These are phyloP conservation scores for Onychomys arenicola DNA, from an alignment of 2,797 vertebrate species.

Conservation along the genomic window DNA sequence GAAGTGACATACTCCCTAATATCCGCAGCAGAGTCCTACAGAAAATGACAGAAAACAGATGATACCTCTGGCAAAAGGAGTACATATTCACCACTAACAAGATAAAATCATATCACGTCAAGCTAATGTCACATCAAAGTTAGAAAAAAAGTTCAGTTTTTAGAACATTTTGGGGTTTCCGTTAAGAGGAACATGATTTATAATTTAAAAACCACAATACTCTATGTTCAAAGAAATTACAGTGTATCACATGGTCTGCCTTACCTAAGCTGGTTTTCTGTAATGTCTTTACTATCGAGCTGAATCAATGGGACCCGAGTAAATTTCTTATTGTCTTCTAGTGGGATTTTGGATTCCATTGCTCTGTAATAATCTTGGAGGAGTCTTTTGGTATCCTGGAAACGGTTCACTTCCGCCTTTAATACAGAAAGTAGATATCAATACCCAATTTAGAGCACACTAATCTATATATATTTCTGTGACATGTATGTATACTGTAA, in stretches of 20 bases:
- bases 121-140: neutral
- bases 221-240: neutral
- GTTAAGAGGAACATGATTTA: neutral
- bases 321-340: conserved; percentile 82
- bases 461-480: neutral
- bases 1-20: neutral
- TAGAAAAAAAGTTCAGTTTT: neutral
- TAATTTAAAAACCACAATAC: neutral
- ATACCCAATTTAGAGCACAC: conserved; percentile 35
- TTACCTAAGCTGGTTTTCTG: conserved; percentile 77
- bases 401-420: conserved; percentile 94
- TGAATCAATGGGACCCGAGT: conserved; percentile 89
- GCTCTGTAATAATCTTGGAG: conserved; percentile 93
- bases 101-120: conserved; percentile 2
- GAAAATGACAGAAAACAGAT: neutral
- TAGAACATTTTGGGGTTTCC: conserved; percentile 22
- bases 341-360: conserved; percentile 88
- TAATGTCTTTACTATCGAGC: conserved; percentile 70
- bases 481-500: neutral
- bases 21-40: neutral
- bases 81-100: neutral
- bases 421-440: conserved; percentile 63
- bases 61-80: neutral
- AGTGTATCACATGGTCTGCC: neutral
- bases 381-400: conserved; percentile 91